These are phyloP conservation scores for Heterodera filipjevi DNA, from an alignment of 2,888 invertebrate genomes.

Conservation along the genomic window DNA sequence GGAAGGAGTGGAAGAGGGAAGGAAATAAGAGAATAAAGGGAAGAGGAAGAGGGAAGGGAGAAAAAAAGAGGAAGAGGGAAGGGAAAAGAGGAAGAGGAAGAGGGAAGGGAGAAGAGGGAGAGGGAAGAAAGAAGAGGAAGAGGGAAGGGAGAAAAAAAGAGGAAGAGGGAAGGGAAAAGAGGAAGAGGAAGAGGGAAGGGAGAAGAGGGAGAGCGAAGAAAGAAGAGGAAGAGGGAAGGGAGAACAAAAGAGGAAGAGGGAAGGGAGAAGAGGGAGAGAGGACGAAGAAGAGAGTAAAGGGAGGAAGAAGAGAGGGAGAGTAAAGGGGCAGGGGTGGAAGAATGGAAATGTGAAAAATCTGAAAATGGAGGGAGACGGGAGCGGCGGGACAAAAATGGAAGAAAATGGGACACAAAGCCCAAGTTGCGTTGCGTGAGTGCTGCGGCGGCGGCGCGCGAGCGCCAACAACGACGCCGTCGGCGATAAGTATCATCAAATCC, in stretches of 20 bases:
- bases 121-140: constrained; percentile 40
- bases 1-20: not conserved
- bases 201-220: constrained; percentile 25
- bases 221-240: constrained; percentile 39
- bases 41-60: too few species aligned
- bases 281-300: not conserved
- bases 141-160: constrained; percentile 31
- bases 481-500: too few species aligned
- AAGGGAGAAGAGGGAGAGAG: constrained; percentile 21
- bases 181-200: not conserved
- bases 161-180: not conserved
- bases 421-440: too few species aligned
- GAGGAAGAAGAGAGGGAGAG: not conserved
- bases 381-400: too few species aligned
- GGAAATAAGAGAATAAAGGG: not conserved
- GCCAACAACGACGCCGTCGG: too few species aligned
- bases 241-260: constrained; percentile 22
- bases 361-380: too few species aligned
- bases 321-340: not conserved
- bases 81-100: not conserved
- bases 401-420: too few species aligned
- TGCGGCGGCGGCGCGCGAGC: too few species aligned
- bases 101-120: not conserved
- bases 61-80: too few species aligned
- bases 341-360: not conserved